Percentiles rank a stretch among this genome's conserved stretches.
Evolutionary conservation across 1,140 invertebrate species (phyloP).

Genomic region (Mesaphorura yosii): DNA sequence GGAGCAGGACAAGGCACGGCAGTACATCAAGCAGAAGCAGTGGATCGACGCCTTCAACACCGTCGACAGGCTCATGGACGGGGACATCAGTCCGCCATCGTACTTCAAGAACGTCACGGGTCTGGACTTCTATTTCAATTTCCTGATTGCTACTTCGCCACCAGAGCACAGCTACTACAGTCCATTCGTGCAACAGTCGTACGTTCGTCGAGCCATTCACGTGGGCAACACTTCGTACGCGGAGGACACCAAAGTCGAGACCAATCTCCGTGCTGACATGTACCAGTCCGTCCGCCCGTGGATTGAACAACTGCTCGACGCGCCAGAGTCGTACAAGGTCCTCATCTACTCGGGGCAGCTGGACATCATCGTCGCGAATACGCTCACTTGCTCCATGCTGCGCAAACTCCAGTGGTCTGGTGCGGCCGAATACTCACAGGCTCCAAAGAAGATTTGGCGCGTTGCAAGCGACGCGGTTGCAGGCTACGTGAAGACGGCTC

Average conservation of each 20-base stretch:
- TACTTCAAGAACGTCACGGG: constrained; percentile 43
- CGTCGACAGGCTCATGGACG: constrained; percentile 34
- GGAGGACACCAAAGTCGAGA: constrained; percentile 43
- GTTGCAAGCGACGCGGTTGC: constrained; percentile 19
- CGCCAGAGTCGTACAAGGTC: constrained; percentile 48
- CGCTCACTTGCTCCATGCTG: constrained; percentile 18
- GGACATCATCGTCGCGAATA: constrained; percentile 31
- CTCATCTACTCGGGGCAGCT: constrained; percentile 32
- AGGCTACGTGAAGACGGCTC: constrained; percentile 32
- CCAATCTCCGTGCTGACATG: constrained; percentile 59
- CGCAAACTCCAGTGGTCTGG: constrained; percentile 23
- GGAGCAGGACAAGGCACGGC: constrained; percentile 32
- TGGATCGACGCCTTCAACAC: neutral
- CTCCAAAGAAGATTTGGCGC: constrained; percentile 23
- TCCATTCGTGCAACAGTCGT: neutral
- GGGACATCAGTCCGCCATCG: constrained; percentile 37
- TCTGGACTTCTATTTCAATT: constrained; percentile 40
- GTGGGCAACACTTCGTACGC: neutral
- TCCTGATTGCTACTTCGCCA: constrained; percentile 26
- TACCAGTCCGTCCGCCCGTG: constrained; percentile 68
- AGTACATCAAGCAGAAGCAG: neutral
- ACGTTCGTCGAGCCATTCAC: neutral
- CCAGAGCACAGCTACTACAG: neutral
- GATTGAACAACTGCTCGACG: constrained; percentile 52
- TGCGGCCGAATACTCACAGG: constrained; percentile 8